A percentile compares a stretch with the other conserved stretches of the same genome.
Evolutionary conservation across 2,113 vertebrate genomes (phyloP).

Genomic region (Larimichthys polyactis): DNA sequence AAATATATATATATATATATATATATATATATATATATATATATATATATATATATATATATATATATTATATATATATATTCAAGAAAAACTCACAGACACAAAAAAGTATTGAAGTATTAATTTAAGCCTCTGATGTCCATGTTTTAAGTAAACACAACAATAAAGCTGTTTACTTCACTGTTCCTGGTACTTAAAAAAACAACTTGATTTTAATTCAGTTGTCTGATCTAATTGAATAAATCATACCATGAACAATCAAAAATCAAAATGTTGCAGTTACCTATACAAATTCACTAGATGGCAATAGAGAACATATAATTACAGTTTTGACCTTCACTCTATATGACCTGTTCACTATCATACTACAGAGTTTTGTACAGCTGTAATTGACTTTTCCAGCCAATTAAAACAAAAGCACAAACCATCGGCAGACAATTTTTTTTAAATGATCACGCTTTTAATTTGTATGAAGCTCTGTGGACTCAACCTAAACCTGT

Average conservation of each 20-base stretch:
- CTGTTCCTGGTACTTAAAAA: not conserved
- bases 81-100: no score
- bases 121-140: not conserved
- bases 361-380: not conserved
- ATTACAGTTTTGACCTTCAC: not conserved
- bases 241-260: not conserved
- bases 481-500: not conserved
- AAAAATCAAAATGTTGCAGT: not conserved
- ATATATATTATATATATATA: not conserved
- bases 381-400: not conserved
- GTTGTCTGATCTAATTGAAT: not conserved
- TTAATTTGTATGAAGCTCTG: not conserved
- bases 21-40: not conserved
- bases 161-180: not conserved
- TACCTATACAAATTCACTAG: constrained; percentile 59
- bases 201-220: not conserved
- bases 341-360: constrained; percentile 6
- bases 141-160: not conserved
- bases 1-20: not conserved
- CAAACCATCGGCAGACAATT: not conserved
- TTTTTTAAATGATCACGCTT: not conserved
- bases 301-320: constrained; percentile 66
- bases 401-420: constrained; percentile 9
- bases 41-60: not conserved
- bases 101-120: not conserved